Evolutionary conservation across 1,140 invertebrate species (phyloP).

Genomic region (Drosophila orosa): DNA sequence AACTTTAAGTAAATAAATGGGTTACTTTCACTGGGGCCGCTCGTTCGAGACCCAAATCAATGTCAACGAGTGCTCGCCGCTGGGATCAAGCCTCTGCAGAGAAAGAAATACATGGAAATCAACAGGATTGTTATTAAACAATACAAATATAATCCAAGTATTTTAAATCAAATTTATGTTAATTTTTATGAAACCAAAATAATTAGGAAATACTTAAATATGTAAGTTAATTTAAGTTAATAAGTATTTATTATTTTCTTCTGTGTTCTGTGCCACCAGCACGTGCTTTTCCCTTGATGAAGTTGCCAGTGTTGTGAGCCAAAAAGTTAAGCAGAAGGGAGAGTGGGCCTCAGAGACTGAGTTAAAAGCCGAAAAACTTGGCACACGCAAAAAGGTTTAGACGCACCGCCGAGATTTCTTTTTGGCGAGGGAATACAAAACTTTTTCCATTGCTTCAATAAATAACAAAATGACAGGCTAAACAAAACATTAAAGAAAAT

Average conservation of each 20-base stretch:
- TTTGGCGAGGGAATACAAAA: constrained; percentile 50
- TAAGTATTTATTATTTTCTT: not conserved
- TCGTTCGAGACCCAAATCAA: constrained; percentile 70
- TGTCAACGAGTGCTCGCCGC: constrained; percentile 58
- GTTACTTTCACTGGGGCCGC: constrained; percentile 62
- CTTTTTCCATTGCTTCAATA: constrained; percentile 59
- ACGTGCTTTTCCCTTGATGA: constrained; percentile 66
- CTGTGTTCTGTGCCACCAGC: constrained; percentile 10
- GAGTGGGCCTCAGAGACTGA: constrained; percentile 23
- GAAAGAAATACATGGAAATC: not conserved
- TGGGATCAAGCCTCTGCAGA: constrained; percentile 4
- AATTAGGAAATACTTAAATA: not conserved
- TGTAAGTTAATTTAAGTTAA: not conserved
- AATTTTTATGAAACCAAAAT: too few species aligned
- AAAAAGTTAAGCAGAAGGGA: constrained; percentile 3
- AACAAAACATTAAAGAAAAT: constrained; percentile 21
- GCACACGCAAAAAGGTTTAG: constrained; percentile 66
- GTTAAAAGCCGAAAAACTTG: constrained; percentile 76
- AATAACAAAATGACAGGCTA: constrained; percentile 69
- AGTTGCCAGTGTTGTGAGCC: constrained; percentile 51
- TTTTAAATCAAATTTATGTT: too few species aligned
- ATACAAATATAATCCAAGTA: too few species aligned
- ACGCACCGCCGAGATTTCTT: constrained; percentile 65
- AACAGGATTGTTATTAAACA: too few species aligned
- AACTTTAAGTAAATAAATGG: constrained; percentile 78